A percentile compares a stretch with the other conserved stretches of the same genome.
These are phyloP conservation scores for Galeopsomyia nigrocyanea DNA, from an alignment of 2,888 invertebrate species.

Conservation along the genomic window DNA sequence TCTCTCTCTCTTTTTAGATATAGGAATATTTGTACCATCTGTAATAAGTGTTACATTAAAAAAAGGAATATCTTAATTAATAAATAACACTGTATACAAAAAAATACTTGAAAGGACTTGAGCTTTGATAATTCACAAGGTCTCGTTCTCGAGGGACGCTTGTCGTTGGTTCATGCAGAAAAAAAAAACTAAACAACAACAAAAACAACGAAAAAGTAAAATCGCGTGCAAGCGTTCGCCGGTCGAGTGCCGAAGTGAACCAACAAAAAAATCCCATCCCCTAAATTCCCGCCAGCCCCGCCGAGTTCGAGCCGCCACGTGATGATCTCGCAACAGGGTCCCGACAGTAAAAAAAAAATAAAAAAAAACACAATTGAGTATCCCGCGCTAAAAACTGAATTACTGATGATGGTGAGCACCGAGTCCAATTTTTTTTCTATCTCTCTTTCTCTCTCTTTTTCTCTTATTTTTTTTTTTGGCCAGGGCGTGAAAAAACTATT, in stretches of 20 bases:
- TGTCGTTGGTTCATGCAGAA: conserved; percentile 43
- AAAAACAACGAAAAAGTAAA: conserved; percentile 6
- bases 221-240: conserved; percentile 18
- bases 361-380: conserved; percentile 1
- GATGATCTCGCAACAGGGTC: conserved; percentile 53
- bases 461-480: conserved; percentile 33
- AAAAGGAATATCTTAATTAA: conserved; percentile 59
- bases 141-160: conserved; percentile 47
- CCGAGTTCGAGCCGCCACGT: conserved; percentile 68
- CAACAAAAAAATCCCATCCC: conserved; percentile 54
- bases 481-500: conserved; percentile 2
- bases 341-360: conserved; percentile 41
- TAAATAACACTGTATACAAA: conserved; percentile 54
- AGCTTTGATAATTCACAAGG: conserved; percentile 42
- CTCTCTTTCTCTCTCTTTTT: conserved; percentile 43
- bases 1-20: conserved; percentile 56
- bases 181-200: conserved; percentile 34
- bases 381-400: conserved; percentile 52
- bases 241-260: conserved; percentile 13
- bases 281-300: conserved; percentile 68
- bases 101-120: conserved; percentile 46
- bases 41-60: conserved; percentile 64
- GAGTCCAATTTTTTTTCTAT: conserved; percentile 55
- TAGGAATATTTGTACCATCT: conserved; percentile 68
- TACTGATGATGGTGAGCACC: conserved; percentile 67